Evolutionary conservation across 92 coral and sea anemone species (phyloP).

Genomic region (Heliopora coerulea): DNA sequence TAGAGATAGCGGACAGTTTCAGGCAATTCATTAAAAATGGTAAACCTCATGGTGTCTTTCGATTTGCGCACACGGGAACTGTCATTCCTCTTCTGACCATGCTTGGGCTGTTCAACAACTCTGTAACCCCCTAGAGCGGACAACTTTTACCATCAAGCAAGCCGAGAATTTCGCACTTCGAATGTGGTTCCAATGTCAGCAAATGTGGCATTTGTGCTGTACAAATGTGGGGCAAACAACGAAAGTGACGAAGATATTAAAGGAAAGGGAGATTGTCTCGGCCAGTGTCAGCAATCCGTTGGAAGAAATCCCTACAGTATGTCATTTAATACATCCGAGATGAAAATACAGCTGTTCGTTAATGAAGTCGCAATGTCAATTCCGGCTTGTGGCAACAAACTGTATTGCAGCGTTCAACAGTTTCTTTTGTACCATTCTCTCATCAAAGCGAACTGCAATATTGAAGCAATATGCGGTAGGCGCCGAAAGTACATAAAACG

Average conservation of each 20-base stretch:
- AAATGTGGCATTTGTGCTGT: constrained; percentile 77
- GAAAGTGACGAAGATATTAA: not conserved
- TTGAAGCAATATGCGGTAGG: constrained; percentile 55
- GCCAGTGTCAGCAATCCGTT: constrained; percentile 11
- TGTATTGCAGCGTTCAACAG: constrained; percentile 50
- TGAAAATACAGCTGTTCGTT: constrained; percentile 58
- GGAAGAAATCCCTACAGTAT: not conserved
- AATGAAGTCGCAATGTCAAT: constrained; percentile 68
- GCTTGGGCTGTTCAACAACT: constrained; percentile 70
- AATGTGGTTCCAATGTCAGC: constrained; percentile 76
- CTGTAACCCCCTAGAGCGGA: constrained; percentile 63
- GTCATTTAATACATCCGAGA: constrained; percentile 25
- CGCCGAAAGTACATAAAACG: no score
- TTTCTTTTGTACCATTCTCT: constrained; percentile 56
- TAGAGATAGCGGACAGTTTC: constrained; percentile 54
- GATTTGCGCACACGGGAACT: constrained; percentile 78
- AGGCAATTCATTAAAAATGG: constrained; percentile 39
- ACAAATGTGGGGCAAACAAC: constrained; percentile 46
- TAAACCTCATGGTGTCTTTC: constrained; percentile 66
- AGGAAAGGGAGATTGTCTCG: not conserved
- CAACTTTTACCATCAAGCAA: constrained; percentile 52
- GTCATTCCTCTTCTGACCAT: constrained; percentile 70
- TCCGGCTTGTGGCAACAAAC: constrained; percentile 65
- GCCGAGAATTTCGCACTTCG: constrained; percentile 68
- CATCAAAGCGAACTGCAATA: constrained; percentile 61